phyloP scores from a whole-genome alignment of 2,888 invertebrate genomes.

The Empis stercorea region DNA sequence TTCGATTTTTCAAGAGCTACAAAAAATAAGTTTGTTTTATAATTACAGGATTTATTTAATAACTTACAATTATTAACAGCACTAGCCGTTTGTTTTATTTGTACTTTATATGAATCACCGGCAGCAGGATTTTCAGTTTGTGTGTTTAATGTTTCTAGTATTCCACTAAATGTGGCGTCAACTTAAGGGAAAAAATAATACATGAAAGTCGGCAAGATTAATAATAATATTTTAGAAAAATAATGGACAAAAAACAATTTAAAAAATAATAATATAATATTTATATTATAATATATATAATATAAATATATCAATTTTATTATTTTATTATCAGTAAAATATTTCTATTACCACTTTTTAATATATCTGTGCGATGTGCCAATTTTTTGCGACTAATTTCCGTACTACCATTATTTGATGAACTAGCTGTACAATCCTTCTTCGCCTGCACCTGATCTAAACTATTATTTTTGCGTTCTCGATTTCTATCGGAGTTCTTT shows the following conservation, averaged over 20 bases:
- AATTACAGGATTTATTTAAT: neutral
- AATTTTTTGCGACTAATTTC: constrained; percentile 4
- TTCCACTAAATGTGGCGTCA: constrained; percentile 15
- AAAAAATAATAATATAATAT: too few species aligned
- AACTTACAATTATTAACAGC: neutral
- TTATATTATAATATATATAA: too few species aligned
- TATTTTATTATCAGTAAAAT: neutral
- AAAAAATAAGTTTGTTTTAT: constrained; percentile 3
- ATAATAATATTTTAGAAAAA: too few species aligned
- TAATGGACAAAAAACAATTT: too few species aligned
- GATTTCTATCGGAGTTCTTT: neutral
- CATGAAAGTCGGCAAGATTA: neutral
- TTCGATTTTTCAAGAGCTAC: constrained; percentile 15
- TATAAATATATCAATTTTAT: neutral
- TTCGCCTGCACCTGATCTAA: too few species aligned
- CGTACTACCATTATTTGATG: neutral
- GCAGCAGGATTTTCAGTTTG: constrained; percentile 1
- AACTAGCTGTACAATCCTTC: too few species aligned
- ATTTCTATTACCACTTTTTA: constrained; percentile 10
- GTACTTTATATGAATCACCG: neutral
- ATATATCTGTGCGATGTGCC: constrained; percentile 10
- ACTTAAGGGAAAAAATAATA: constrained; percentile 7
- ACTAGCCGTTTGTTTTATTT: neutral
- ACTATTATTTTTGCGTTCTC: neutral
- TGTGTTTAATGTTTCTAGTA: constrained; percentile 13